These are phyloP conservation scores for Sylvia atricapilla DNA, from an alignment of 2,113 vertebrate species.

Conservation along the genomic window DNA sequence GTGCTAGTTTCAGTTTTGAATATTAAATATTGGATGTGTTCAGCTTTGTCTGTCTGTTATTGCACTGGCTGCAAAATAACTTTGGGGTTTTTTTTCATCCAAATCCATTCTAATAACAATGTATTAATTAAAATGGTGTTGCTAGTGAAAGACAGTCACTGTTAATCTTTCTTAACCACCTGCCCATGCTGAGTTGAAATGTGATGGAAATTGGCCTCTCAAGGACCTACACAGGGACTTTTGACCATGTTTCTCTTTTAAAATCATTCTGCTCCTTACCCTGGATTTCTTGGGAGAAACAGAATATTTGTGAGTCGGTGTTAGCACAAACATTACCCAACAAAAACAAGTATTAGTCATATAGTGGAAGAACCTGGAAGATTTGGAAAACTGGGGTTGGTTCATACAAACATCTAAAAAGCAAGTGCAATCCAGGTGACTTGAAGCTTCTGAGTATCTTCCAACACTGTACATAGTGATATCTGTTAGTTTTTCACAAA, in stretches of 20 bases:
- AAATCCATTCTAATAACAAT: background rate
- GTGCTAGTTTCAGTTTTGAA: background rate
- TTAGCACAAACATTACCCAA: background rate
- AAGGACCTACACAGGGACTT: background rate
- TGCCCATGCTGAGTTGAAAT: background rate
- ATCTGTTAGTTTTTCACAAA: background rate
- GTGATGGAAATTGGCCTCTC: background rate
- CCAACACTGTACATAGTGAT: background rate
- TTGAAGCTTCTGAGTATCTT: background rate
- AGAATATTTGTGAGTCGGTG: background rate
- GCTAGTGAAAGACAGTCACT: background rate
- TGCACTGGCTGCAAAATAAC: background rate
- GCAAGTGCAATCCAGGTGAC: background rate
- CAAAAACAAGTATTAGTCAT: background rate
- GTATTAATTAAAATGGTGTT: background rate
- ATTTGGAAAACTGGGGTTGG: background rate
- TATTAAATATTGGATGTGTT: background rate
- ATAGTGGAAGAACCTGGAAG: background rate
- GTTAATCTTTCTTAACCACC: background rate
- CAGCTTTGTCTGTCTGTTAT: background rate
- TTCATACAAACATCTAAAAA: background rate
- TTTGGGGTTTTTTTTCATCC: background rate
- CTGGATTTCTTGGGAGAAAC: background rate
- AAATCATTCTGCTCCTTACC: background rate
- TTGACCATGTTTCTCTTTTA: background rate